Evolutionary conservation across 2,888 invertebrate genomes (phyloP), one percentile per base, ranked within the genome.

Genomic region (Drosophila paracracens): DNA sequence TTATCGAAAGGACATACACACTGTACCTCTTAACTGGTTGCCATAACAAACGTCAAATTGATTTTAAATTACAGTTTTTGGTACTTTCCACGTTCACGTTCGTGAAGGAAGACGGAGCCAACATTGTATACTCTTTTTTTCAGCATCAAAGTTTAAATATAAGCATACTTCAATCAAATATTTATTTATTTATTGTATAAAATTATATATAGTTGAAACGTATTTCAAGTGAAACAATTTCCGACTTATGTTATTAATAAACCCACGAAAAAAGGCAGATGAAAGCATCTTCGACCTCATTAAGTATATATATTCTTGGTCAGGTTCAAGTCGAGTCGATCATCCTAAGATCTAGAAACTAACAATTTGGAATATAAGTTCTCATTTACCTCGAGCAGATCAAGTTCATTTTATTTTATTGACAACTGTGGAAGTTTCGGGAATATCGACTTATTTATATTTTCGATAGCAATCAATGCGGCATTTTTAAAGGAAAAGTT

Each of bases 21-120:
- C 79, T 77, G 81, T 67, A 74, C 67, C 62, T 61, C 68, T 53
- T n/a, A 54, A 36, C 63, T 43, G 51, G 52, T 51, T 59, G 62
- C 63, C 71, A 70, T 53, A 68, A 70, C 61, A 72, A 74, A 75
- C 82, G 74, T 89, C 83, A 89, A 87, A 89, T 89, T 89, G 87
- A 87, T 89, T 87, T 87, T 83, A 84, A 87, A 89, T 89, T 87
- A 85, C 80, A 70, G 50, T 77, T 65, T 73, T 72, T 53, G 51
- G 18, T 58, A 29, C 21, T 31, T 10, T 25, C 27, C 11, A 38
- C 25, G 25, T 25, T 25, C 25, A 13, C 29, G 18, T 18, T 18
- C 6, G 10, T 6, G 6, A 18, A 11, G 11, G n/a, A 18, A 50
- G 10, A 18, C 18, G 10, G 2, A 10, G 5, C 1, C 16, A 16